Evolutionary conservation across 2,797 vertebrate species (phyloP).

Genomic region (Anniella stebbinsi): DNA sequence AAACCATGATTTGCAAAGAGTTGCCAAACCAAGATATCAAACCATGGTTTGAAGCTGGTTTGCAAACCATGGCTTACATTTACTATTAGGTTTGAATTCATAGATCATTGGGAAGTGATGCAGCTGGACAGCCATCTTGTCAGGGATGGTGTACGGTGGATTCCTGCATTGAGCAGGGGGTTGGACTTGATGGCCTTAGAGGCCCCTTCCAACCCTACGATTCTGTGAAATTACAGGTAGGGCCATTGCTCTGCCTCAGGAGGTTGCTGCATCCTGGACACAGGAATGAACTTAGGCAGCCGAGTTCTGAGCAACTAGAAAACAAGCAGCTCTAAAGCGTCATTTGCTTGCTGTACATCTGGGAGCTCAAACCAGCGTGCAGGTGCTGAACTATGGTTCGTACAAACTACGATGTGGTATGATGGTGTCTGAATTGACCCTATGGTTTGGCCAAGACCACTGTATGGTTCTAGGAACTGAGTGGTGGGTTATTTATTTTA

Average conservation of each 20-base stretch:
- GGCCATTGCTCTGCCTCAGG: neutral
- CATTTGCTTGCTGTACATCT: neutral
- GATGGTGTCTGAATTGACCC: neutral
- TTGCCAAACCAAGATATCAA: neutral
- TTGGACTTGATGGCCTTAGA: no score
- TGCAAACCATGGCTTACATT: neutral
- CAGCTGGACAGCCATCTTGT: no score
- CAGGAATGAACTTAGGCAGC: neutral
- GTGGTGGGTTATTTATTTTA: neutral
- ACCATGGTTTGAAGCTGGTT: no score
- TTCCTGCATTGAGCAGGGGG: no score
- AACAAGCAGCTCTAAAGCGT: neutral
- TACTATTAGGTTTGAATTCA: neutral
- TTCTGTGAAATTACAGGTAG: no score
- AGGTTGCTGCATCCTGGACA: neutral
- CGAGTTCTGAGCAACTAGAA: neutral
- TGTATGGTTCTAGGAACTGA: neutral
- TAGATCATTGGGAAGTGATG: neutral
- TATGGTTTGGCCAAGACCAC: neutral
- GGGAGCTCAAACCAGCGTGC: no score
- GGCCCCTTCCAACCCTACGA: no score
- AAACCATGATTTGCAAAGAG: neutral
- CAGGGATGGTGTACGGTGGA: no score
- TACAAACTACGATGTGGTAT: neutral
- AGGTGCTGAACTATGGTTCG: neutral